Evolutionary conservation across 2,888 invertebrate species (phyloP), one percentile per base, ranked within the genome.

Genomic region (Pinctada fucata): DNA sequence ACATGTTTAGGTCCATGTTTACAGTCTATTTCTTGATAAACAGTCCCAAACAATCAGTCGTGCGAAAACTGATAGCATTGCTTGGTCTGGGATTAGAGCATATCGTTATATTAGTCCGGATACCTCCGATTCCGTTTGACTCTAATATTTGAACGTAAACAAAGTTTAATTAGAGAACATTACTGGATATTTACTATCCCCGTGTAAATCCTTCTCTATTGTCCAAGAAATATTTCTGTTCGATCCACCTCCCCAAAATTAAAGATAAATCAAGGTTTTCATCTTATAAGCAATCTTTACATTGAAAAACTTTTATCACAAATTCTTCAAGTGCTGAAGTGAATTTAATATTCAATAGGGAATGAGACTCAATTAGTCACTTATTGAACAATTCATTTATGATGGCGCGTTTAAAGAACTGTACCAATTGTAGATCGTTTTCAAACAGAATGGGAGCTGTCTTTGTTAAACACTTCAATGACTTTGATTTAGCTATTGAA

Each of bases 121-220:
- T 65, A 47, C 63, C 73, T 66, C 16, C 8, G 31, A 4, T 50
- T 45, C 48, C 16, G 8, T 73, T 73, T 73, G 52, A 73, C 16
- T 73, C 58, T 65, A 64, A 65, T 45, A 16, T 65, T 58, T 66
- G 65, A 45, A 8, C 49, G 66, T 49, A 73, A 73, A 73, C 73
- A 48, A 65, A 65, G 58, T 73, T 73, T 73, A 73, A 73, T 73
- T 73, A 73, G 65, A 66, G 73, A 58, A 65, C 49, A 64, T 73
- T 65, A 73, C 49, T 66, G 63, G 64, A 65, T 73, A 73, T 73
- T 73, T 64, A 73, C 48, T 64, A 64, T 16, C 47, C 10, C 10
- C 58, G 58, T 58, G 31, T 72, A 72, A 72, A 63, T 72, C 72
- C 72, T 45, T 4, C 65, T 65, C n/a, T n/a, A 31, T 31, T 31